Conservation (phyloP, 2,113 vertebrate species). For the Nettapus auritus region DNA sequence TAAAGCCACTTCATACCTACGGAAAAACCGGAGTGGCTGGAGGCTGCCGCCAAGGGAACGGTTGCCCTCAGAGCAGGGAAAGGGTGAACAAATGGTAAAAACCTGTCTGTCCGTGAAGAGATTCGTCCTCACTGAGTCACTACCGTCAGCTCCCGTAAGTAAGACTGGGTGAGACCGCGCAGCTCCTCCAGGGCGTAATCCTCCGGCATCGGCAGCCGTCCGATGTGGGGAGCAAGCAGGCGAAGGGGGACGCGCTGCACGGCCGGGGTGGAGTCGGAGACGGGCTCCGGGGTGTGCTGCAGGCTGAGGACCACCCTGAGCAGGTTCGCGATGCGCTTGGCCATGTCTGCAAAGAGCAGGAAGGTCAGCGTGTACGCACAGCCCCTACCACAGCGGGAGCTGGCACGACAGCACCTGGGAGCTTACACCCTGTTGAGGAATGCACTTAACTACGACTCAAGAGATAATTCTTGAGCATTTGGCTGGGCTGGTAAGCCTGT, state of each 20-base stretch:
- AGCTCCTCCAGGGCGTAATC: slow-evolving; percentile 96
- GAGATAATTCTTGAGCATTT: rapidly evolving
- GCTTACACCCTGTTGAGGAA: background rate
- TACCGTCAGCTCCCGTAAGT: slow-evolving; percentile 86
- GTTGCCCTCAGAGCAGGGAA: background rate
- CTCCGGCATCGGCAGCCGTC: slow-evolving; percentile 93
- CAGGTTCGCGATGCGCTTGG: slow-evolving; percentile 92
- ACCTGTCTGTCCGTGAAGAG: rapidly evolving
- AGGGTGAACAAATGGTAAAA: background rate
- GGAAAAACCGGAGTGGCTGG: background rate
- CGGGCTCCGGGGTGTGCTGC: slow-evolving; percentile 80
- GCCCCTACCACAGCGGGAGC: rapidly evolving
- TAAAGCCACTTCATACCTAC: background rate
- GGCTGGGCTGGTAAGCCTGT: background rate
- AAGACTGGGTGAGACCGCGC: slow-evolving; percentile 89
- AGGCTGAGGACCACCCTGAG: slow-evolving; percentile 89
- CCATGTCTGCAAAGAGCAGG: slow-evolving; percentile 86
- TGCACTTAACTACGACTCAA: background rate
- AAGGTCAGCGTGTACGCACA: rapidly evolving
- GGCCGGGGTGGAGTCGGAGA: slow-evolving; percentile 24
- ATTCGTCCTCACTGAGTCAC: slow-evolving; percentile 70
- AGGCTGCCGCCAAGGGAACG: background rate
- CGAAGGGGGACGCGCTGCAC: slow-evolving; percentile 78
- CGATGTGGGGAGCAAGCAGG: slow-evolving; percentile 88
- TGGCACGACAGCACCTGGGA: rapidly evolving